Evolutionary conservation across 2,888 invertebrate species (phyloP), one percentile per base, ranked within the genome.

Genomic region (Argynnis bischoffii): DNA sequence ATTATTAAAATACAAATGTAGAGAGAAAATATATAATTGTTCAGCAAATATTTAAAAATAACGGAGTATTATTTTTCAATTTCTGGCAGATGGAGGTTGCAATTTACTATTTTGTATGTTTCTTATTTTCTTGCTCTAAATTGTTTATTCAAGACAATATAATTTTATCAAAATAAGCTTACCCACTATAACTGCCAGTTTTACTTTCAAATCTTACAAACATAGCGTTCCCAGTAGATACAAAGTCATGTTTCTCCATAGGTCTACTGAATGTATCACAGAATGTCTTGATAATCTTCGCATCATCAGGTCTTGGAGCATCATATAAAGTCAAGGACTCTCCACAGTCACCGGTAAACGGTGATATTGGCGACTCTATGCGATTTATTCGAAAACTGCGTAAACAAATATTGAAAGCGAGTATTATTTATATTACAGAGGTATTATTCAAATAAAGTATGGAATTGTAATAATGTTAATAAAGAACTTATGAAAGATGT

Each of bases 251-350:
- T 79, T 98, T 98, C 87, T 98, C 98, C 96, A 98, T 97, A 0
- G 98, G 97, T 73, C 97, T 95, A 47, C 97, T 97, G 89, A 98
- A 98, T 4, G 98, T 98, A 86, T 98, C 98, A 87, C 98, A 98
- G 89, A 98, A 98, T 0, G 98, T 98, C 87, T 98, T 98, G 81
- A 98, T 97, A 78, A 98, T 98, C 75, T 95, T 94, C 0, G 98
- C 97, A 74, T 98, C 97, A 81, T 98, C 98, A 5, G 98, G 96
- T 93, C 96, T 95, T 35, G 96, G 95, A 0, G 98, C 96, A 79
- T 98, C 98, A 84, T 98, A 98, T 5, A 98, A 94, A 0, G 98
- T 98, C 41, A 98, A 90, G 3, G 98, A 97, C 80, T 98, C 98
- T 0, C 97, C 97, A 77, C 98, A 98, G 80, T 98, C 98, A 0